Evolutionary conservation across 2,888 invertebrate genomes (phyloP).

Genomic region (Tinea semifulvella): DNA sequence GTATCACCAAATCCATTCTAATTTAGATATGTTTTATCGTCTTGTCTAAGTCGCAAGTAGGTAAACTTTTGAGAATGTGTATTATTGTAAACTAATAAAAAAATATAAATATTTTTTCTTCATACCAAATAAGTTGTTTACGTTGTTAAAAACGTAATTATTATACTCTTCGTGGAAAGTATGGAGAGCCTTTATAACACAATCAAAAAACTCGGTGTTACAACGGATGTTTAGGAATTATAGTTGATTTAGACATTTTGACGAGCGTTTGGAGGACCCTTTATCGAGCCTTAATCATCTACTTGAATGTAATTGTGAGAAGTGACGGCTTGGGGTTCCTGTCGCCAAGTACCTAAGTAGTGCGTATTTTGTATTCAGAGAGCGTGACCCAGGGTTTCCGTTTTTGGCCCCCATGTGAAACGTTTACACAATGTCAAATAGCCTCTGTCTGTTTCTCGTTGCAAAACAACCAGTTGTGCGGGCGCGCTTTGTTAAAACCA

Average conservation of each 20-base stretch:
- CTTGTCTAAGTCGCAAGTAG: no score
- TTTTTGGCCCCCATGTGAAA: conserved; percentile 49
- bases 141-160: no score
- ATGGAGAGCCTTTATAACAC: no score
- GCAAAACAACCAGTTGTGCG: conserved; percentile 9
- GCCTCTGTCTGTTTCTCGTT: conserved; percentile 19
- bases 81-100: no score
- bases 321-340: conserved; percentile 3
- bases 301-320: conserved; percentile 1
- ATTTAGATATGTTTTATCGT: no score
- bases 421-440: conserved; percentile 57
- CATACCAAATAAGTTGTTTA: no score
- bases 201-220: no score
- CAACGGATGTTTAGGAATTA: no score
- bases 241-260: conserved; percentile 1
- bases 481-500: conserved; percentile 5
- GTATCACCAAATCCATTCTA: no score
- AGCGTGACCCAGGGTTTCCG: conserved; percentile 52
- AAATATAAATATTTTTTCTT: no score
- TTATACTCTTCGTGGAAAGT: no score
- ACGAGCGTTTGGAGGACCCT: conserved; percentile 1
- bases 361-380: conserved; percentile 40
- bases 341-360: conserved; percentile 1
- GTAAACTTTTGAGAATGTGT: no score
- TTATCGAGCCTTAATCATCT: conserved; percentile 2